A percentile compares a stretch with the other conserved stretches of the same genome.
These are phyloP conservation scores for Rattus rattus DNA, from an alignment of 2,113 vertebrate genomes.

Conservation along the genomic window DNA sequence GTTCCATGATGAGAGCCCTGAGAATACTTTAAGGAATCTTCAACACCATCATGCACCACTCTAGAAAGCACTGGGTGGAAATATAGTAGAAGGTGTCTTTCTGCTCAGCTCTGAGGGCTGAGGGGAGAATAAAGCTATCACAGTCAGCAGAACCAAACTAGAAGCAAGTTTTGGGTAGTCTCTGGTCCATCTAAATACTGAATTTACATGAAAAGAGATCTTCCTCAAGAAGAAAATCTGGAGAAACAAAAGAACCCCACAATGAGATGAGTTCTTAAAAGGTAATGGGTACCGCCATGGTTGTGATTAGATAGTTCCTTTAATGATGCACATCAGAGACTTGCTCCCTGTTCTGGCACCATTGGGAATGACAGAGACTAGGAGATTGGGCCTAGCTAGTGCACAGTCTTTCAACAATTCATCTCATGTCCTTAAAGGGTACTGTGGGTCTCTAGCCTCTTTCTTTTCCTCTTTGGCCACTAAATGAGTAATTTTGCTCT, in stretches of 20 bases:
- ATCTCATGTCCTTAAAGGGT: not conserved
- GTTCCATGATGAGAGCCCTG: not conserved
- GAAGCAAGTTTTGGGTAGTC: not conserved
- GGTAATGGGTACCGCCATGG: too few relatives aligned
- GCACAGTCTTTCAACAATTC: not conserved
- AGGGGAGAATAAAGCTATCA: not conserved
- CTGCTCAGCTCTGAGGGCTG: not conserved
- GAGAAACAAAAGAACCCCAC: not conserved
- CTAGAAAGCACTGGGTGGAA: not conserved
- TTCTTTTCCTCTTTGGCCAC: not conserved
- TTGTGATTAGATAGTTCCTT: not conserved
- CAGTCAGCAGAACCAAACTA: not conserved
- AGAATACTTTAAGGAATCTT: not conserved
- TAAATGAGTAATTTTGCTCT: not conserved
- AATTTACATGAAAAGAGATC: not conserved
- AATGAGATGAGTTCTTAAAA: not conserved
- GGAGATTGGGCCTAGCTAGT: not conserved
- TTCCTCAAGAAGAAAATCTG: not conserved
- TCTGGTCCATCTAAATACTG: not conserved
- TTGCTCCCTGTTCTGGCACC: not conserved
- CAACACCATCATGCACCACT: not conserved
- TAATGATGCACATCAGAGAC: too few relatives aligned
- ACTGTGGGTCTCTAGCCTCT: not conserved
- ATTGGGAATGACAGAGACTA: not conserved
- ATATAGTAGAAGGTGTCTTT: not conserved